Evolutionary conservation across 92 coral and sea anemone genomes (phyloP), one percentile per base, ranked within the genome.

Genomic region (Epizoanthus fatuus): DNA sequence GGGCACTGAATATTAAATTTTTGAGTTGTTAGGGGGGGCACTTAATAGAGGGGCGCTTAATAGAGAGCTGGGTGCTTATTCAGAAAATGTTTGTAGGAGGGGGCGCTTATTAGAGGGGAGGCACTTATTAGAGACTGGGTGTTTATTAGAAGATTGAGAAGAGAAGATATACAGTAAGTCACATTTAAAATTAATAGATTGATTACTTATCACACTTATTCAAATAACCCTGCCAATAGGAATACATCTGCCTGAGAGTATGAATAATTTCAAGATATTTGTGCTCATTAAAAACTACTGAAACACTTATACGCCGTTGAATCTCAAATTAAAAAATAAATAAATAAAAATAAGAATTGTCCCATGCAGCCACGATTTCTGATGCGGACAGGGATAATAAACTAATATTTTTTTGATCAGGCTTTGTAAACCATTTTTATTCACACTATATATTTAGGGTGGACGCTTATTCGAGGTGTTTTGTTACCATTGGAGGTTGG

Each of bases 401-500:
- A 13, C 16, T 11, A 54, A 11, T 2, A 54, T 54, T 54, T 54
- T 54, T 54, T 54, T 54, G 58, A 54, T 54, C 58, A 54, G 58
- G 58, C 58, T 17, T 54, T 54, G 35, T 29, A 29, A 29, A 54
- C 58, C 58, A 54, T 54, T 54, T 7, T 54, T 54, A 54, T 54
- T 54, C 58, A 54, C 58, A 54, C 58, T 54, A 11, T 54, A 54
- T 54, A 29, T 29, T 54, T 54, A 54, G 12, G 58, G 58, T 54
- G 58, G 58, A n/a, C 4, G 58, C 58, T 54, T 54, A 54, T 54
- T 54, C 58, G 58, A 54, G 58, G 58, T 54, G 58, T 54, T 54
- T 54, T 54, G 58, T n/a, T 54, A 54, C 58, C 58, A 54, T 54
- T 54, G 58, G 58, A 54, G 58, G 58, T 54, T 54, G 58, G 58